phyloP scores from a whole-genome alignment of 2,888 invertebrate genomes.

The Parapristionchus giblindavisi region DNA sequence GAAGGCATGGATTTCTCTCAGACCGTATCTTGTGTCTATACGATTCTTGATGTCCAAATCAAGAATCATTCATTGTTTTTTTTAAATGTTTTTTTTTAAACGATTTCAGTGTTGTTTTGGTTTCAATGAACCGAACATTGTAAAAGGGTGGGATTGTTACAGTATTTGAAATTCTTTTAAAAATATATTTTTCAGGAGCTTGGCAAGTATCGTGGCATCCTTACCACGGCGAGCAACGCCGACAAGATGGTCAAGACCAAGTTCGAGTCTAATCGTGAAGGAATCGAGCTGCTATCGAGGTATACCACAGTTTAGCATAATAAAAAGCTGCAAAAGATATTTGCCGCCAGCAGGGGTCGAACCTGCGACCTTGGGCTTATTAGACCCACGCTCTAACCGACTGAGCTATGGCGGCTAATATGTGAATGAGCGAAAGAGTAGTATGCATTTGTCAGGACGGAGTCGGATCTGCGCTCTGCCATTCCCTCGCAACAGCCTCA shows the following conservation, averaged over 20 bases:
- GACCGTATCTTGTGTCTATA: too few species aligned
- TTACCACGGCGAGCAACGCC: slow-evolving; percentile 85
- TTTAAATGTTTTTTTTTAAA: too few species aligned
- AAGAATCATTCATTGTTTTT: too few species aligned
- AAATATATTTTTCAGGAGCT: slow-evolving; percentile 75
- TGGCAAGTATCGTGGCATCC: slow-evolving; percentile 88
- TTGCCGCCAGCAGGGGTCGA: background rate
- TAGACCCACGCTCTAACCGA: slow-evolving; percentile 48
- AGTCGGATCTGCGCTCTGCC: slow-evolving; percentile 77
- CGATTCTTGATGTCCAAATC: too few species aligned
- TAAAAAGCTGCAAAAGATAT: background rate
- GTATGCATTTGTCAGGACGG: slow-evolving; percentile 35
- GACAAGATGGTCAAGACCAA: slow-evolving; percentile 87
- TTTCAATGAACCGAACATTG: too few species aligned
- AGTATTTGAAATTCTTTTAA: background rate
- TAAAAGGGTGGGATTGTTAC: too few species aligned
- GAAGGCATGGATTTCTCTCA: too few species aligned
- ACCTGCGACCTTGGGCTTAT: slow-evolving; percentile 43
- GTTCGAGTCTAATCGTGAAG: slow-evolving; percentile 81
- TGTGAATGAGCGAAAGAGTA: too few species aligned
- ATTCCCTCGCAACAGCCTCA: slow-evolving; percentile 76
- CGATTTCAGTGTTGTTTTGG: too few species aligned
- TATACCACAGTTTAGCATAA: slow-evolving; percentile 49
- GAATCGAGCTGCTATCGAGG: slow-evolving; percentile 83
- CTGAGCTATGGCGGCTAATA: slow-evolving; percentile 47